These are phyloP conservation scores for Sciaenops ocellatus DNA, from an alignment of 2,797 vertebrate species.

Conservation along the genomic window DNA sequence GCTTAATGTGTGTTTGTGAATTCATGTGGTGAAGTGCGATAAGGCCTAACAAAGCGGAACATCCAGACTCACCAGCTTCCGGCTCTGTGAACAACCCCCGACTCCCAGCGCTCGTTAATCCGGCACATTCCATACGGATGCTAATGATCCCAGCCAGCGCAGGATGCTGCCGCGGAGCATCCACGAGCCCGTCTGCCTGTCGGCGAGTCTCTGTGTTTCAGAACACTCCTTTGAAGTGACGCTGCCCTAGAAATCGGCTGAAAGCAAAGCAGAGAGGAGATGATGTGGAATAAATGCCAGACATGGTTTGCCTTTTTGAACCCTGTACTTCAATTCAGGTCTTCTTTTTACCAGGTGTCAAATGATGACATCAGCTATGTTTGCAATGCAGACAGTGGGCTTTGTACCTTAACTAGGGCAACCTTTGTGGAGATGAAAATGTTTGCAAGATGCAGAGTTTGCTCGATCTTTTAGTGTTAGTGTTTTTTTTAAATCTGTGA, in stretches of 20 bases:
- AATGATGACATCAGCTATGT: background rate
- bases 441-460: slow-evolving; percentile 1
- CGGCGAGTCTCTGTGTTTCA: slow-evolving; percentile 26
- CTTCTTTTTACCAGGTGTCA: slow-evolving; percentile 1
- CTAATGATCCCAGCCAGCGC: slow-evolving; percentile 50
- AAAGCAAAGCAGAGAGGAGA: slow-evolving; percentile 24
- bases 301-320: slow-evolving; percentile 29
- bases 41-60: slow-evolving; percentile 50
- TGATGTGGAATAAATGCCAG: slow-evolving; percentile 27
- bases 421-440: background rate
- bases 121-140: slow-evolving; percentile 44
- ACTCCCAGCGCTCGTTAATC: slow-evolving; percentile 52
- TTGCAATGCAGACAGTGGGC: background rate
- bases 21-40: slow-evolving; percentile 44
- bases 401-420: slow-evolving; percentile 23
- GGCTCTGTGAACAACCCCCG: slow-evolving; percentile 26
- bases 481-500: background rate
- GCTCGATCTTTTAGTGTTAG: no score
- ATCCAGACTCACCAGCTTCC: slow-evolving; percentile 35
- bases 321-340: background rate
- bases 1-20: slow-evolving; percentile 9
- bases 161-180: slow-evolving; percentile 9
- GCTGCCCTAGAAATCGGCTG: slow-evolving; percentile 55
- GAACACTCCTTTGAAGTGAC: slow-evolving; percentile 57
- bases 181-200: background rate